Evolutionary conservation across 1,140 invertebrate genomes (phyloP).

Genomic region (Araneus ventricosus): DNA sequence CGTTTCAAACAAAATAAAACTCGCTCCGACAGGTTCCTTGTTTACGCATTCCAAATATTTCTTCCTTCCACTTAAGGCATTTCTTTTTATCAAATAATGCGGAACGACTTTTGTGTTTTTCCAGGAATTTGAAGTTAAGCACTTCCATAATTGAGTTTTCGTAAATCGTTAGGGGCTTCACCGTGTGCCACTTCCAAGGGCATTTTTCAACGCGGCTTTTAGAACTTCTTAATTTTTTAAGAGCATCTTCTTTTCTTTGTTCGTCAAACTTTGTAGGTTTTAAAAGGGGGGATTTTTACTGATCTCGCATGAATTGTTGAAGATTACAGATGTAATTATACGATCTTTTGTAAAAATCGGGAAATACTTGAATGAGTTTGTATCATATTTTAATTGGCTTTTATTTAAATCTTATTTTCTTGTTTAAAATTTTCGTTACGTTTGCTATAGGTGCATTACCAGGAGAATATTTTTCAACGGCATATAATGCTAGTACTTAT

Average conservation of each 20-base stretch:
- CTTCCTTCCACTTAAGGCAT: background rate
- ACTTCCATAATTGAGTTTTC: constrained; percentile 10
- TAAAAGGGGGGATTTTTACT: background rate
- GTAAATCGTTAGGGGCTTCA: constrained; percentile 1
- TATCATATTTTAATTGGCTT: no score
- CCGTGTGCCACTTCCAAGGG: background rate
- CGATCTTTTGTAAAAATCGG: no score
- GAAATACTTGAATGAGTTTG: no score
- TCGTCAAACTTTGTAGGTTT: background rate
- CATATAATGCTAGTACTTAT: no score
- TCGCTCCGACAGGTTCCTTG: background rate
- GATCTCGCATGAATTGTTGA: no score
- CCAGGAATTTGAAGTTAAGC: background rate
- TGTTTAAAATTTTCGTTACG: no score
- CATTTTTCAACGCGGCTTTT: background rate
- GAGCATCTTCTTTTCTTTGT: background rate
- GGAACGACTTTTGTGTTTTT: constrained; percentile 1
- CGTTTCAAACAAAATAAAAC: background rate
- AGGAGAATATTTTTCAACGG: no score
- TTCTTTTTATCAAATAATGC: background rate
- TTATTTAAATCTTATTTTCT: no score
- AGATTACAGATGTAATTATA: no score
- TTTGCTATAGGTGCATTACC: no score
- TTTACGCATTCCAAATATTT: background rate
- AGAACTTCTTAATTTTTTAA: background rate